A percentile compares a stretch with the other conserved stretches of the same genome.
Evolutionary conservation across 2,113 vertebrate species (phyloP).

Genomic region (Spilogale gracilis): DNA sequence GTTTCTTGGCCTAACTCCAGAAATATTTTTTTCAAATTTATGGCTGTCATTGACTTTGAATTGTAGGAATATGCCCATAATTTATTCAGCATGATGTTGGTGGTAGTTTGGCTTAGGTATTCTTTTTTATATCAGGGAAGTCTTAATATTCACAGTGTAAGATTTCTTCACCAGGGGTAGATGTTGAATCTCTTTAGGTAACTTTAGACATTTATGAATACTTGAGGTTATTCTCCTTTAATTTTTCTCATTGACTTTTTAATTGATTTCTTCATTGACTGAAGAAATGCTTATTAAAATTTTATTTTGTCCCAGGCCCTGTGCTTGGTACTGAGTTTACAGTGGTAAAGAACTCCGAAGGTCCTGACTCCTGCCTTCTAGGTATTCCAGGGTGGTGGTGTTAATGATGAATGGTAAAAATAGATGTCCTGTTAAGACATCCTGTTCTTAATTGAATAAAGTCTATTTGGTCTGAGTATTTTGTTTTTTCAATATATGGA

Average conservation of each 20-base stretch:
- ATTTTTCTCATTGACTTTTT: constrained; percentile 12
- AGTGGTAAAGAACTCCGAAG: background rate
- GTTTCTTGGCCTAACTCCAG: constrained; percentile 13
- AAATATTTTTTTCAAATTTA: background rate
- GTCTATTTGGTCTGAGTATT: background rate
- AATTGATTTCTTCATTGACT: constrained; percentile 9
- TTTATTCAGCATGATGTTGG: background rate
- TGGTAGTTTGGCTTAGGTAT: background rate
- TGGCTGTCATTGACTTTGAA: background rate
- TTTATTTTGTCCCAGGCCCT: background rate
- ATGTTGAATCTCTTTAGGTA: background rate
- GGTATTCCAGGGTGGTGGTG: background rate
- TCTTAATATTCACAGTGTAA: background rate
- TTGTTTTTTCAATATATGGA: background rate
- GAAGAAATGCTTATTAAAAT: constrained; percentile 19
- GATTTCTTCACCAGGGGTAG: background rate
- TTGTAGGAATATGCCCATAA: background rate
- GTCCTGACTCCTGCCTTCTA: background rate
- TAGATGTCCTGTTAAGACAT: background rate
- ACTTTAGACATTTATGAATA: background rate
- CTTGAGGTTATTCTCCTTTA: background rate
- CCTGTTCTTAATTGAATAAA: background rate
- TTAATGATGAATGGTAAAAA: background rate
- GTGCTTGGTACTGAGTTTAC: background rate
- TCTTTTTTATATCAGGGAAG: background rate